Percentiles rank a stretch among this genome's conserved stretches.
Conservation (phyloP, 1,140 invertebrate genomes). For the Chymomyza costata region DNA sequence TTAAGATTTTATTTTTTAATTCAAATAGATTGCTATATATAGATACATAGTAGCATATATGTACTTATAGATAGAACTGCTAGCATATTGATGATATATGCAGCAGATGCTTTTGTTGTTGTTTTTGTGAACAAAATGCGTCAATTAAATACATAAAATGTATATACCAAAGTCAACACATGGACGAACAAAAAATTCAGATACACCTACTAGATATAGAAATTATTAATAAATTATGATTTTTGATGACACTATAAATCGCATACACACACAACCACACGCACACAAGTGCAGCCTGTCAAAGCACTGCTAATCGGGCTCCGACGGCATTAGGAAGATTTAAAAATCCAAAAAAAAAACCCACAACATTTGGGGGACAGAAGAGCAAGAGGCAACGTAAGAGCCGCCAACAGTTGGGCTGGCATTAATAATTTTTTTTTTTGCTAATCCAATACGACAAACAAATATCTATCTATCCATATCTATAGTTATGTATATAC, state of each 20-base stretch:
- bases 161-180: conserved; percentile 10
- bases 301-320: too few species aligned
- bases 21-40: too few species aligned
- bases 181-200: conserved; percentile 17
- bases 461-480: conserved; percentile 5
- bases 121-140: conserved; percentile 55
- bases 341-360: too few species aligned
- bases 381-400: too few species aligned
- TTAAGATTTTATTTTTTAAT: too few species aligned
- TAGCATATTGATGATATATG: conserved; percentile 11
- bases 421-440: too few species aligned
- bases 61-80: too few species aligned
- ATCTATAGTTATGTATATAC: background rate
- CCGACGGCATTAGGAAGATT: too few species aligned
- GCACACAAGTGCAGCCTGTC: background rate
- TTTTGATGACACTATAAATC: conserved; percentile 57
- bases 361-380: too few species aligned
- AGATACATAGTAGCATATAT: conserved; percentile 48
- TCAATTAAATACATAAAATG: conserved; percentile 58
- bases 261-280: conserved; percentile 22
- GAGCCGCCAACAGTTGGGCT: too few species aligned
- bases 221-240: conserved; percentile 67
- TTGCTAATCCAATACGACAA: conserved; percentile 20
- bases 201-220: conserved; percentile 1
- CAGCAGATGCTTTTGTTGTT: conserved; percentile 16